These are phyloP conservation scores for Mastigias papua DNA, from an alignment of 30 jellyfish, hydroid and myxozoan genomes.

Conservation along the genomic window DNA sequence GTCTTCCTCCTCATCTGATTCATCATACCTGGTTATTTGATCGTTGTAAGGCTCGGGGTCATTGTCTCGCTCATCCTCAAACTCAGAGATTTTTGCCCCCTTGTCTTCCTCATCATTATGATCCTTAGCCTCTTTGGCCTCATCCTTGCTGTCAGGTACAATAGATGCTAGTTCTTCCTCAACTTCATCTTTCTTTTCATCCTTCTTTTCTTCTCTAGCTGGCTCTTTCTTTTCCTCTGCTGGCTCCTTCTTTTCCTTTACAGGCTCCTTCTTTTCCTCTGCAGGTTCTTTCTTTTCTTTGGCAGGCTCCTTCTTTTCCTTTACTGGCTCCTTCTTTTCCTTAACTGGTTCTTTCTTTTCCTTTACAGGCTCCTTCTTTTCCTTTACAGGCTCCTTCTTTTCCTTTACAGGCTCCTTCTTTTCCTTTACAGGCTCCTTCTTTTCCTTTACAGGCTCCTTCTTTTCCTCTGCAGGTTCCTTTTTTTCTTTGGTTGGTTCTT, in stretches of 20 bases:
- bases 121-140: neutral
- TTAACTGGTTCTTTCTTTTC: slow-evolving; percentile 44
- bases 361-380: slow-evolving; percentile 47
- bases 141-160: neutral
- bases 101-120: neutral
- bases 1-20: too few species aligned
- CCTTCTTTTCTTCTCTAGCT: neutral
- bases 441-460: slow-evolving; percentile 24
- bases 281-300: slow-evolving; percentile 15
- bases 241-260: slow-evolving; percentile 33
- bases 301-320: slow-evolving; percentile 30
- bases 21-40: too few species aligned
- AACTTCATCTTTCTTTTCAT: slow-evolving; percentile 6
- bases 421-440: slow-evolving; percentile 45
- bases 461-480: slow-evolving; percentile 35
- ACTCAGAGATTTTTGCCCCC: neutral
- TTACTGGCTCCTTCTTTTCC: slow-evolving; percentile 35
- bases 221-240: slow-evolving; percentile 23
- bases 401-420: slow-evolving; percentile 46
- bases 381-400: slow-evolving; percentile 37
- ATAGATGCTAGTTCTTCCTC: slow-evolving; percentile 7
- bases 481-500: slow-evolving; percentile 40
- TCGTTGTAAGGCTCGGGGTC: too few species aligned
- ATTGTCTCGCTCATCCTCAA: too few species aligned
- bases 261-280: slow-evolving; percentile 28